Percentiles rank a stretch among this genome's conserved stretches.
Conservation (phyloP, 2,113 vertebrate species). For the Nerophis lumbriciformis region DNA sequence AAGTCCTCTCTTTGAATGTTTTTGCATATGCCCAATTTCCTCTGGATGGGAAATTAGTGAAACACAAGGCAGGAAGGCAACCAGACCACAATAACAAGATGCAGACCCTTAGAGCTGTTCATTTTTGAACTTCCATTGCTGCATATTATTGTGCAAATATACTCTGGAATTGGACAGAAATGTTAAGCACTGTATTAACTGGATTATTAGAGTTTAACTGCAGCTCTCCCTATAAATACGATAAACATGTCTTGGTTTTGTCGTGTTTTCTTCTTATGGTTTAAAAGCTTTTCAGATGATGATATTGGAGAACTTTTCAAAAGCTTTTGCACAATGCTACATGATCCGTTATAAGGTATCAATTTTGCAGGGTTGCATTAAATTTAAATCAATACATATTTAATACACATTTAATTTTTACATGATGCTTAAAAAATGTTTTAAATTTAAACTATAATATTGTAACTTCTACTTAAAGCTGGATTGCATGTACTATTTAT, state of each 20-base stretch:
- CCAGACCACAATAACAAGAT: conserved; percentile 22
- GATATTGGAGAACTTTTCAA: too few relatives aligned
- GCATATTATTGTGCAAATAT: conserved; percentile 5
- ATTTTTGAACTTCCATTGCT: neutral
- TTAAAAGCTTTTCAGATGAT: too few relatives aligned
- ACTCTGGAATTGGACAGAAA: neutral
- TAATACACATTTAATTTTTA: too few relatives aligned
- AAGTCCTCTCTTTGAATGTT: conserved; percentile 28
- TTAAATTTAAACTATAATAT: too few relatives aligned
- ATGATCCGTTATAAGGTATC: too few relatives aligned
- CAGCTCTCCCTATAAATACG: neutral
- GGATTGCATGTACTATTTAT: too few relatives aligned
- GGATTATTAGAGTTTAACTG: neutral
- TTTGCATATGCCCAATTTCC: conserved; percentile 35
- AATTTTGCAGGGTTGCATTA: too few relatives aligned
- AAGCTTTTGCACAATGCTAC: too few relatives aligned
- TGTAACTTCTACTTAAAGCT: too few relatives aligned
- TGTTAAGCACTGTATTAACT: neutral
- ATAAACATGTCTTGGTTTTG: neutral
- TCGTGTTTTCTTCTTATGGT: too few relatives aligned
- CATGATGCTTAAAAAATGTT: too few relatives aligned
- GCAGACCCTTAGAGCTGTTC: neutral
- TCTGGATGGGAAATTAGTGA: conserved; percentile 43
- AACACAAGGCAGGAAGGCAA: conserved; percentile 30
- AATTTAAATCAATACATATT: too few relatives aligned